Evolutionary conservation across 2,888 invertebrate species (phyloP), one percentile per base, ranked within the genome.

Genomic region (Pristionchus maxplancki): DNA sequence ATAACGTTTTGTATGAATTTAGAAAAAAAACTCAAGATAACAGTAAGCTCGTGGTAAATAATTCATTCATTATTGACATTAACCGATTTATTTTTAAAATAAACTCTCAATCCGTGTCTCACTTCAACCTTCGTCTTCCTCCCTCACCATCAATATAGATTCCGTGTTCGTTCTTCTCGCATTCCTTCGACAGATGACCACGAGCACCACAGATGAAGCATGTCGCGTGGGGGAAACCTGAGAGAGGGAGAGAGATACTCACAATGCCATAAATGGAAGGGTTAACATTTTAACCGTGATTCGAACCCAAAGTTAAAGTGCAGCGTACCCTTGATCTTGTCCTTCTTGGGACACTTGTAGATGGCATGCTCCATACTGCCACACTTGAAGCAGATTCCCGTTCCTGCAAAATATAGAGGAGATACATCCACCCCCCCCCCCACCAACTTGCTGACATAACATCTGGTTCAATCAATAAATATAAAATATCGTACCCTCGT

Each of bases 161-260:
- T 0, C 98, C 98, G 93, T 96, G 96, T 0, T 97, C 96, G 95
- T 98, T 98, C 94, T 97, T 97, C 6, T 97, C 97, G 95, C 98
- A 98, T 93, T 97, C 97, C 90, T 96, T 96, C 0, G 97, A 96
- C 92, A 98, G 96, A 95, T 98, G 98, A 11, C 98, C 98, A 95
- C 96, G 96, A 95, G 97, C 96, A 88, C 96, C 96, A 95, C 98
- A 98, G 91, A 98, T 97, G 94, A 97, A 98, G 95, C 98, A 98
- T 88, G 96, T 96, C 0, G 97, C 97, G 95, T 96, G 97, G 94
- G 97, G 96, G 93, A 96, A 97, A 89, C 96, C 96, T 90, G 96
- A 96, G 3, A n/a, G n/a, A n/a, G n/a, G n/a, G 28, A 78, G n/a
- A 31, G 4, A 13, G 34, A 11, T 34, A 67, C 17, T 31, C 4